These are phyloP conservation scores for Pseudochromis fuscus DNA, from an alignment of 2,797 vertebrate genomes.

Conservation along the genomic window DNA sequence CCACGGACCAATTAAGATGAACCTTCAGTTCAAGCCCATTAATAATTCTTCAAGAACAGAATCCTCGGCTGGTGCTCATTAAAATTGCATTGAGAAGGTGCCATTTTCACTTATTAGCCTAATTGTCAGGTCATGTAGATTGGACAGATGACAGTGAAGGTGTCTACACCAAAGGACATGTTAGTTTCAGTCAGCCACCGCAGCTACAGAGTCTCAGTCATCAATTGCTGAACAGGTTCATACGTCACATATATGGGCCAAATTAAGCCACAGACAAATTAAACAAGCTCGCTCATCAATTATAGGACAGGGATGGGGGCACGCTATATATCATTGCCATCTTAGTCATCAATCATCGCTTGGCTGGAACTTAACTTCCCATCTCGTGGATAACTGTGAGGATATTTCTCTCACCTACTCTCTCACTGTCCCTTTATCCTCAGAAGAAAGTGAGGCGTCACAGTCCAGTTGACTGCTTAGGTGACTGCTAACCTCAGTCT, in stretches of 20 bases:
- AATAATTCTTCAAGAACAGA: constrained; percentile 65
- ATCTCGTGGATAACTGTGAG: constrained; percentile 54
- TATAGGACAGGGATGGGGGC: constrained; percentile 63
- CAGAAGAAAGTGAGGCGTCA: constrained; percentile 47
- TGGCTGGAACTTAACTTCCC: constrained; percentile 56
- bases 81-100: constrained; percentile 82
- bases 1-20: constrained; percentile 52
- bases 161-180: constrained; percentile 79
- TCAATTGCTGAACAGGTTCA: constrained; percentile 71
- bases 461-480: constrained; percentile 42
- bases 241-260: constrained; percentile 73
- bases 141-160: constrained; percentile 81
- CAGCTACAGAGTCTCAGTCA: constrained; percentile 59
- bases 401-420: constrained; percentile 53
- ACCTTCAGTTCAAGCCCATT: constrained; percentile 73
- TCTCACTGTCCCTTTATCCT: constrained; percentile 35
- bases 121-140: constrained; percentile 85
- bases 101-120: constrained; percentile 84
- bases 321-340: constrained; percentile 76
- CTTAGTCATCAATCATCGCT: constrained; percentile 79
- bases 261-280: constrained; percentile 83
- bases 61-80: constrained; percentile 78
- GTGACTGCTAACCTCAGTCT: constrained; percentile 46
- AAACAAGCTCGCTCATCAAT: constrained; percentile 82
- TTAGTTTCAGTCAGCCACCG: constrained; percentile 67